phyloP scores from a whole-genome alignment of 92 coral and sea anemone species.

The Nematostella vectensis region DNA sequence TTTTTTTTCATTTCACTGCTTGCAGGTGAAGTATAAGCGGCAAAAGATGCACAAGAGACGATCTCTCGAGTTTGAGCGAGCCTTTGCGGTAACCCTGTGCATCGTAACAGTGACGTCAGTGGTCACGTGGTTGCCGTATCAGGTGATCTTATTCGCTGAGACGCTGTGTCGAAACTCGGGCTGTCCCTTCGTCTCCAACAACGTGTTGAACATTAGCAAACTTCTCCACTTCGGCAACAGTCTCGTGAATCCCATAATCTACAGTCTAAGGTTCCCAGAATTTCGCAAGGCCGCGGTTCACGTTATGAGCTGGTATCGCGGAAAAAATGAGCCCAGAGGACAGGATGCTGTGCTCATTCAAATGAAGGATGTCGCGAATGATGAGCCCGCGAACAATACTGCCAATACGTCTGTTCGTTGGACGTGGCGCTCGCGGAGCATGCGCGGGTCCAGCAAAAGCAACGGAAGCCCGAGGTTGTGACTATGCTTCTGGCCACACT shows the following conservation, averaged over 20 bases:
- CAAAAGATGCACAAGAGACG: slow-evolving; percentile 19
- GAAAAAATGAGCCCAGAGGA: slow-evolving; percentile 5
- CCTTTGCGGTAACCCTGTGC: slow-evolving; percentile 50
- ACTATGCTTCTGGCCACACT: too few species aligned
- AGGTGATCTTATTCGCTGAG: slow-evolving; percentile 29
- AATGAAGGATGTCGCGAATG: slow-evolving; percentile 9
- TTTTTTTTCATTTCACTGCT: too few species aligned
- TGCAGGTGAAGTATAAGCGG: slow-evolving; percentile 16
- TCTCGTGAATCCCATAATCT: slow-evolving; percentile 47
- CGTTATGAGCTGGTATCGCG: slow-evolving; percentile 16
- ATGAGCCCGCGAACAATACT: slow-evolving; percentile 20
- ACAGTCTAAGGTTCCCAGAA: slow-evolving; percentile 38
- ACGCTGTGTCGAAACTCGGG: slow-evolving; percentile 14
- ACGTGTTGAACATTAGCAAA: slow-evolving; percentile 31
- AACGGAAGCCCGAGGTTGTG: slow-evolving; percentile 21
- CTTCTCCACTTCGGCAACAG: slow-evolving; percentile 56
- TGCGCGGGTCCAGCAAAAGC: slow-evolving; percentile 24
- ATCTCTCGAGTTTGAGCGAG: slow-evolving; percentile 24
- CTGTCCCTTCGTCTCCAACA: slow-evolving; percentile 7
- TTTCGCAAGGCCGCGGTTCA: slow-evolving; percentile 43
- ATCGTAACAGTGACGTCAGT: slow-evolving; percentile 68
- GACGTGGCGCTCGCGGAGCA: slow-evolving; percentile 39
- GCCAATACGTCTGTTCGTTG: slow-evolving; percentile 29
- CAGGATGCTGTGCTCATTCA: slow-evolving; percentile 18
- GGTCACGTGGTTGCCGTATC: slow-evolving; percentile 74